Percentiles rank a stretch among this genome's conserved stretches.
phyloP scores from a whole-genome alignment of 2,888 invertebrate genomes.

The Machimus atricapillus region DNA sequence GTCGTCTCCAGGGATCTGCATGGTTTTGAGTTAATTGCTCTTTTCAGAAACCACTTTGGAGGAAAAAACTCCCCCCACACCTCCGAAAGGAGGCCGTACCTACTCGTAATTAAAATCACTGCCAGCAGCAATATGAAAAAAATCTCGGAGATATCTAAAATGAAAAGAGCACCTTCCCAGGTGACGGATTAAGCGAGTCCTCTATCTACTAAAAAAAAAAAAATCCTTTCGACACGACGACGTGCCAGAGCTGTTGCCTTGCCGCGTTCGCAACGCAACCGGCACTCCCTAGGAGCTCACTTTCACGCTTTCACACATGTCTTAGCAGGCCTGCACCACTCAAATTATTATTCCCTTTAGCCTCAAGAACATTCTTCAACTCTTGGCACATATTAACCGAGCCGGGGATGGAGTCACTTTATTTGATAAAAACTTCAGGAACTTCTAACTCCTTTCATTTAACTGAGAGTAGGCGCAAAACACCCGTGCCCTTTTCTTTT shows the following conservation, averaged over 20 bases:
- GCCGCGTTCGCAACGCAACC: neutral
- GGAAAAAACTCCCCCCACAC: neutral
- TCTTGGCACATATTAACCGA: slow-evolving; percentile 35
- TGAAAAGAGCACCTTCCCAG: neutral
- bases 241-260: neutral
- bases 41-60: neutral
- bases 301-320: neutral
- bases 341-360: slow-evolving; percentile 34
- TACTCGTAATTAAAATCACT: neutral
- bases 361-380: slow-evolving; percentile 17
- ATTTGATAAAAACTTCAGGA: slow-evolving; percentile 23
- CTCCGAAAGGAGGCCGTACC: neutral
- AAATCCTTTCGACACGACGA: neutral
- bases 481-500: neutral
- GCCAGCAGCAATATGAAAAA: neutral
- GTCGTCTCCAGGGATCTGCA: neutral
- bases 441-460: slow-evolving; percentile 28
- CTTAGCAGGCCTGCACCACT: neutral
- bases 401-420: slow-evolving; percentile 23
- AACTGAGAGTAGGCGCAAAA: neutral
- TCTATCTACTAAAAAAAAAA: neutral
- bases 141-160: neutral
- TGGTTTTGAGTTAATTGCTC: neutral
- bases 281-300: neutral
- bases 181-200: neutral